These are phyloP conservation scores for Pseudoatta argentina DNA, from an alignment of 1,140 invertebrate species.

Conservation along the genomic window DNA sequence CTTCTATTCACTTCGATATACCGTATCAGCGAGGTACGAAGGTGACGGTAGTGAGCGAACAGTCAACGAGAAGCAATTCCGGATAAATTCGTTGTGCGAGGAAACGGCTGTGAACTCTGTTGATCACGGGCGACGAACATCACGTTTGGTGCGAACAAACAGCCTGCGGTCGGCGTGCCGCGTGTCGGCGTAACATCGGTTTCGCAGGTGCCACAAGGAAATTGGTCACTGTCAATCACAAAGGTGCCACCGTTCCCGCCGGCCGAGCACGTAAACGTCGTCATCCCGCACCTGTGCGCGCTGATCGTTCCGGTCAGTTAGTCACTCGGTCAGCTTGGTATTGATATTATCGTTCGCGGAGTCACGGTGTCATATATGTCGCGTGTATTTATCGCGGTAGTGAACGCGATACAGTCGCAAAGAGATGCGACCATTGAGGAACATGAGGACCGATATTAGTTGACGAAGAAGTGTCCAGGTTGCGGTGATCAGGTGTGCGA, in stretches of 20 bases:
- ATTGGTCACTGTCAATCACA: constrained; percentile 36
- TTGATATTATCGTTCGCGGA: constrained; percentile 1
- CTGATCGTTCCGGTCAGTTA: constrained; percentile 16
- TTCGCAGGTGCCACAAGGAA: neutral
- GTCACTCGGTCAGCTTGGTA: neutral
- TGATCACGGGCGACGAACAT: constrained; percentile 27
- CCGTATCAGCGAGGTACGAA: neutral
- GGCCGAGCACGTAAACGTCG: constrained; percentile 16
- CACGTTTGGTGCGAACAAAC: constrained; percentile 4
- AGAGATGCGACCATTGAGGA: constrained; percentile 39
- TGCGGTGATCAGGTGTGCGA: constrained; percentile 58
- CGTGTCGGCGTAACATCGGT: constrained; percentile 35
- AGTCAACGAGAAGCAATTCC: neutral
- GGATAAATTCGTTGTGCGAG: neutral
- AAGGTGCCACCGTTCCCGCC: constrained; percentile 53
- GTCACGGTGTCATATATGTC: constrained; percentile 34
- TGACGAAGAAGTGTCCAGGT: constrained; percentile 73
- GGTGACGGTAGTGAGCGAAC: constrained; percentile 17
- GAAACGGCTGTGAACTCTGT: constrained; percentile 29
- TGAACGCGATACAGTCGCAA: constrained; percentile 25
- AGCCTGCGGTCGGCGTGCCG: neutral
- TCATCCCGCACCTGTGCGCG: constrained; percentile 46
- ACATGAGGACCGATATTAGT: constrained; percentile 75
- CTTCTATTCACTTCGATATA: too few relatives aligned
- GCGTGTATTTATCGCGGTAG: constrained; percentile 17